phyloP scores from a whole-genome alignment of 1,140 invertebrate genomes.

The Neodiprion virginianus region DNA sequence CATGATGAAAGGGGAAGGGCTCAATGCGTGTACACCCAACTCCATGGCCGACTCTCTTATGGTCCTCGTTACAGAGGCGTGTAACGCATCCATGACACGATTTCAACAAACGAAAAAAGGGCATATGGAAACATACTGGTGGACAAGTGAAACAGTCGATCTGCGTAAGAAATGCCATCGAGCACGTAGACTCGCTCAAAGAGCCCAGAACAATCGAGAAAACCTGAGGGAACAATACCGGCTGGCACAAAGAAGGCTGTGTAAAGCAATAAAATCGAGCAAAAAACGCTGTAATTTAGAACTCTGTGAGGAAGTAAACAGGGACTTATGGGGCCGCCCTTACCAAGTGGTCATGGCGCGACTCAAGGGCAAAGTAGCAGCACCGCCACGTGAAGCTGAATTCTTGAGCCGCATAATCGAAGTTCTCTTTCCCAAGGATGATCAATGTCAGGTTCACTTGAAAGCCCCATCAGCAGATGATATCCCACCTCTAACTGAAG shows the following conservation, averaged over 20 bases:
- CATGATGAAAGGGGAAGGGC: no score
- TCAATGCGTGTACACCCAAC: no score
- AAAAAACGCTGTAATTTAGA: constrained; percentile 31
- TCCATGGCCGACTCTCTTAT: no score
- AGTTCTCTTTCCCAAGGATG: constrained; percentile 11
- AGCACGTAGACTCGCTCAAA: no score
- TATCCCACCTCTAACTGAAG: constrained; percentile 13
- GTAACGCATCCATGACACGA: no score
- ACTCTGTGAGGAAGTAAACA: constrained; percentile 28
- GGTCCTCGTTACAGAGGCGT: no score
- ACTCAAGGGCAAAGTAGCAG: constrained; percentile 15
- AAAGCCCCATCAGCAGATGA: neutral
- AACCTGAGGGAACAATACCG: neutral
- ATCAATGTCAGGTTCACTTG: neutral
- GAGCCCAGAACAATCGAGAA: neutral
- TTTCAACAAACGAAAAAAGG: no score
- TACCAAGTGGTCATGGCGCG: constrained; percentile 32
- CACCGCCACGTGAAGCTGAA: constrained; percentile 13
- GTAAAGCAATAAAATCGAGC: constrained; percentile 8
- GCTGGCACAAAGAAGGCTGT: neutral
- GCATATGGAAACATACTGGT: no score
- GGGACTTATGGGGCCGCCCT: constrained; percentile 31
- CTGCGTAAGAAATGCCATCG: no score
- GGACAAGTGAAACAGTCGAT: no score
- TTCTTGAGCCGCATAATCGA: neutral